Percentiles rank a stretch among this genome's conserved stretches.
Conservation (phyloP, 30 jellyfish, hydroid and myxozoan genomes). For the Phacellophora camtschatica region DNA sequence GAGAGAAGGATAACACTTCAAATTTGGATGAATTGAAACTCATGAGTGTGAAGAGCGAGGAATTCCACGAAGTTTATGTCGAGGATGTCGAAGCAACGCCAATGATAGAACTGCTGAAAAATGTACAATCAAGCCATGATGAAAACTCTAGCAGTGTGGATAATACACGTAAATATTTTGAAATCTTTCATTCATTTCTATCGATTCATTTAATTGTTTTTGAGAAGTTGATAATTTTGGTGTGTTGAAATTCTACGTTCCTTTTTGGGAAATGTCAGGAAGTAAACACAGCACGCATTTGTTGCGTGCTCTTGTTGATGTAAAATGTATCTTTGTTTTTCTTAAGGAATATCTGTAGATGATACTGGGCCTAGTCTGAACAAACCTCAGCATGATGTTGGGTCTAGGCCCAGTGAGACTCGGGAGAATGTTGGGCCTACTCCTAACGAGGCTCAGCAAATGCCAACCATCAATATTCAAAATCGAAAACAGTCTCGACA, state of each 20-base stretch:
- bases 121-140: background rate
- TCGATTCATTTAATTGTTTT: background rate
- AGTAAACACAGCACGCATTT: too few relatives aligned
- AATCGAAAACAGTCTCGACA: conserved; percentile 55
- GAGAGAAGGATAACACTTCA: background rate
- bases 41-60: conserved; percentile 15
- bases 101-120: background rate
- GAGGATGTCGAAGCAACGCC: conserved; percentile 6
- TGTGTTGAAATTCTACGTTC: background rate
- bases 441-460: conserved; percentile 15
- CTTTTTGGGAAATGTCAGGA: too few relatives aligned
- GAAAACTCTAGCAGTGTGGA: background rate
- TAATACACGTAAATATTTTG: too few relatives aligned
- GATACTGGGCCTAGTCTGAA: background rate
- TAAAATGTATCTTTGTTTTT: background rate
- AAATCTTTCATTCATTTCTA: background rate
- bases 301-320: too few relatives aligned
- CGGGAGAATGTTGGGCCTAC: background rate
- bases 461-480: conserved; percentile 48
- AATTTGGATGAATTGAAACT: conserved; percentile 10
- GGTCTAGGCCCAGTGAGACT: background rate
- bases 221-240: background rate
- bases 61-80: conserved; percentile 24
- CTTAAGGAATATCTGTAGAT: background rate
- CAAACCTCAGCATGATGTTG: conserved; percentile 32